Evolutionary conservation across 1,140 invertebrate genomes (phyloP).

Genomic region (Drosophila sproati): DNA sequence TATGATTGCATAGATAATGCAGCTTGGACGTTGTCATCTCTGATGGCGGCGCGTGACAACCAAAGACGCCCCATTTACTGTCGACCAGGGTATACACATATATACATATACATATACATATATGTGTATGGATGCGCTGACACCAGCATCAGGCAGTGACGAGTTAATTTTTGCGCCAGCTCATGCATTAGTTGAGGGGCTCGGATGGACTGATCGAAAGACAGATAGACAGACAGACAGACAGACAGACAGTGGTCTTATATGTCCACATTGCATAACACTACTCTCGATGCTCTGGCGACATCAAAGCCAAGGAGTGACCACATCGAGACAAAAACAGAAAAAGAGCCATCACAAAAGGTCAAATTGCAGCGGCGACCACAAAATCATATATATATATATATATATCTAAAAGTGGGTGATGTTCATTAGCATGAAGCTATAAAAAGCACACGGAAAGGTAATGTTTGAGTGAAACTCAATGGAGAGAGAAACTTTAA

Average conservation of each 20-base stretch:
- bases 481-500: constrained; percentile 24
- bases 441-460: constrained; percentile 48
- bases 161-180: constrained; percentile 78
- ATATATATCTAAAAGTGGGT: constrained; percentile 64
- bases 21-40: constrained; percentile 61
- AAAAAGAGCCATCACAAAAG: constrained; percentile 54
- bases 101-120: background rate
- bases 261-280: constrained; percentile 58
- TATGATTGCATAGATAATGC: constrained; percentile 62
- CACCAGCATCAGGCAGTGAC: constrained; percentile 68
- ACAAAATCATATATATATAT: constrained; percentile 31
- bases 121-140: constrained; percentile 27
- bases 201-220: constrained; percentile 10
- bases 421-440: constrained; percentile 82
- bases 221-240: too few species aligned
- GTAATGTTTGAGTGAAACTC: constrained; percentile 17
- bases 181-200: constrained; percentile 71
- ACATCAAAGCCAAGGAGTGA: constrained; percentile 78
- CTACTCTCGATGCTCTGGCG: constrained; percentile 46
- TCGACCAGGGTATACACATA: background rate
- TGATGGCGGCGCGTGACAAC: constrained; percentile 66
- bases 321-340: constrained; percentile 49
- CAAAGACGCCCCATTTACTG: constrained; percentile 46
- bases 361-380: constrained; percentile 42
- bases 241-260: constrained; percentile 23